Conservation (phyloP, 2,888 invertebrate genomes). For the Lasioglossum oenotherae region DNA sequence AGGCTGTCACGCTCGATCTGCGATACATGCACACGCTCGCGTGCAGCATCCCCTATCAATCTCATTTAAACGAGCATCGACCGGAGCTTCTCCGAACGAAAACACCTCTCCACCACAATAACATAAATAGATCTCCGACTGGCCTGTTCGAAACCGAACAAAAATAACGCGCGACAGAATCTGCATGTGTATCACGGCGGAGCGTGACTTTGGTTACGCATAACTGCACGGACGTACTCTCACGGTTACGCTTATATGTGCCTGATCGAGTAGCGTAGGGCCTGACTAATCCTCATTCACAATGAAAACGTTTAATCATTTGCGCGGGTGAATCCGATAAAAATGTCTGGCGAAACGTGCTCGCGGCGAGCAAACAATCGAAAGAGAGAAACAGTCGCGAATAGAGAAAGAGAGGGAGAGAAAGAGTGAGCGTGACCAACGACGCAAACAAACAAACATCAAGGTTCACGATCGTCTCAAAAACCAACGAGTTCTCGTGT, state of each 20-base stretch:
- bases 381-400: neutral
- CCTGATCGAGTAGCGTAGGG: neutral
- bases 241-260: neutral
- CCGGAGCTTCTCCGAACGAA: neutral
- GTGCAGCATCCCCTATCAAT: neutral
- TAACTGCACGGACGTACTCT: neutral
- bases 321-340: neutral
- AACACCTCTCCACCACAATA: neutral
- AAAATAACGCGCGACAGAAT: neutral
- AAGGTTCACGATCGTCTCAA: neutral
- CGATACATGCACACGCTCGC: neutral
- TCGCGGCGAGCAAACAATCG: constrained; percentile 7
- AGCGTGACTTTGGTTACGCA: neutral
- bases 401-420: neutral
- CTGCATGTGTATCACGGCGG: constrained; percentile 11
- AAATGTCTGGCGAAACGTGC: constrained; percentile 3
- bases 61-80: constrained; percentile 26
- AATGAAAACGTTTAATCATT: neutral
- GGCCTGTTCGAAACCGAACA: neutral
- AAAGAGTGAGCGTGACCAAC: neutral
- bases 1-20: neutral
- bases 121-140: neutral
- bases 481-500: neutral
- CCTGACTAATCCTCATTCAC: neutral
- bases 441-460: constrained; percentile 8